Base-by-base conservation (phyloP, 2,113 vertebrate species). In the Pangasianodon hypophthalmus region DNA sequence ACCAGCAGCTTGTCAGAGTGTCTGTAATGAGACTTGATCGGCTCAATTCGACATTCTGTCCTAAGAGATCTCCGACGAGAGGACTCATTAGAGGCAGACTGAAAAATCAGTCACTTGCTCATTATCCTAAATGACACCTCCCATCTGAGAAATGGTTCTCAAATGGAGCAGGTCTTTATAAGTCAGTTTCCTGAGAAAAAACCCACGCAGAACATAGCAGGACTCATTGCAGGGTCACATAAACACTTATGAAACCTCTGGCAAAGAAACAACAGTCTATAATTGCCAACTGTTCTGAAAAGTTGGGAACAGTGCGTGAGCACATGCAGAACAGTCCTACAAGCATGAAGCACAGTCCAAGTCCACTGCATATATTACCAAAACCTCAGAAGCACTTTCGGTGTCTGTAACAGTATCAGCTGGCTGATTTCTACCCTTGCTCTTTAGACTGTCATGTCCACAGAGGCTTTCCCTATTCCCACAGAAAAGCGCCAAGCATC, bases 121-220 rank as follows among this genome's bases (percentile, higher is more conserved):
- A 88, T 85, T 91, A 88, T 37, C 75, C 67, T 84, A 92, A 89
- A 81, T 80, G 89, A 87, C 87, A 87, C 64, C 89, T 85, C 80
- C 54, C 41, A 75, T 75, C 73, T 54, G 91, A 64, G 77, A 58
- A 90, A 89, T 73, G 84, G 90, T 85, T 82, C 69, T 92, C 91
- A 37, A 52, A 88, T 90, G 89, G 46, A 91, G 90, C 83, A 89
- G 91, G 88, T 86, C 88, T 91, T 92, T 84, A 86, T 60, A 92
- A 91, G 90, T 93, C 88, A 83, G 92, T 92, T 95, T 94, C 96
- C 95, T 96, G 95, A 95, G 95, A 94, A 90, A 94, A 92, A 84
- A 93, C 90, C 79, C 46, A 87, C 41, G 32, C 80, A 19, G n/a
- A 69, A 79, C 69, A 54, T 19, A 91, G 71, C 21, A 73, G 73